Evolutionary conservation across 2,888 invertebrate genomes (phyloP).

Genomic region (Prosapia bicincta): DNA sequence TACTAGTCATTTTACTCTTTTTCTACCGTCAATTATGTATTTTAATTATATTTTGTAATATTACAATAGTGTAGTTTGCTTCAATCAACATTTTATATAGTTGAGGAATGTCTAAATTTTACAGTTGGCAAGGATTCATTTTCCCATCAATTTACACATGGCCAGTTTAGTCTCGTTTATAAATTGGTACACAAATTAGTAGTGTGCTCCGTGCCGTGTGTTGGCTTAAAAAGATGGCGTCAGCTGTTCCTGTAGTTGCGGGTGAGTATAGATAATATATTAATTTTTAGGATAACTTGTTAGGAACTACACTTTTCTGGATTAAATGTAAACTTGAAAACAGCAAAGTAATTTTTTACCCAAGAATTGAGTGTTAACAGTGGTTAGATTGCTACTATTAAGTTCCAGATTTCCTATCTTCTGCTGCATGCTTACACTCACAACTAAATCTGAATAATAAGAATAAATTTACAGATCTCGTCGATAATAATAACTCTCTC

Average conservation of each 20-base stretch:
- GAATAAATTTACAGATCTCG: too few species aligned
- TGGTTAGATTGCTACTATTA: not conserved
- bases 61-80: too few species aligned
- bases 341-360: not conserved
- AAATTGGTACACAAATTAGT: not conserved
- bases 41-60: too few species aligned
- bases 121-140: not conserved
- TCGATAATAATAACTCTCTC: too few species aligned
- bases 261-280: constrained; percentile 42
- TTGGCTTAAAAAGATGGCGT: constrained; percentile 45
- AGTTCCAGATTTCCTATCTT: not conserved
- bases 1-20: too few species aligned
- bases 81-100: too few species aligned
- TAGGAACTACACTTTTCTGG: too few species aligned
- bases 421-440: too few species aligned
- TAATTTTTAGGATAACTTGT: constrained; percentile 29
- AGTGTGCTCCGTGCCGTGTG: constrained; percentile 1
- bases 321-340: too few species aligned
- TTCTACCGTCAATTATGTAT: too few species aligned
- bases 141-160: not conserved
- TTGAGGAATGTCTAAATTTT: not conserved
- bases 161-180: not conserved
- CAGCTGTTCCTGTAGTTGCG: constrained; percentile 47
- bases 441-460: too few species aligned
- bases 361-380: not conserved